Evolutionary conservation across 1,140 invertebrate species (phyloP), one percentile per base, ranked within the genome.

Genomic region (Lamellibrachia luymesi): DNA sequence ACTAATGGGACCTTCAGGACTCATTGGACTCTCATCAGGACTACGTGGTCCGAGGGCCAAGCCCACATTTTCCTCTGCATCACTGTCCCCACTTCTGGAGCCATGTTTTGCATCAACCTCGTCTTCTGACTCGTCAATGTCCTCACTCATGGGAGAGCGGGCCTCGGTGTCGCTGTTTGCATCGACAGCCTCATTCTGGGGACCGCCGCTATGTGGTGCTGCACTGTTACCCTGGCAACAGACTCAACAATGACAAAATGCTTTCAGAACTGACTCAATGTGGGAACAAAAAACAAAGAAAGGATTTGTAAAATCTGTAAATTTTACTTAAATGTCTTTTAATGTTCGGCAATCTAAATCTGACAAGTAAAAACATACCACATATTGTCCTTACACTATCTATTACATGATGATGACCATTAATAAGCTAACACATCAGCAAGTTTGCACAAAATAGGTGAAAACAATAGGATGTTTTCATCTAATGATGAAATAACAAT

Each of bases 1-100:
- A 25, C 91, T 91, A 0, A n/a, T 22, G 4, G 91, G 91, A 13
- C n/a, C 91, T n/a, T 91, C 91, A 25, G 51, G 49, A n/a, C 51
- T 51, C 91, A 80, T 80, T 25, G 91, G 91, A n/a, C 91, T 51
- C 13, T 91, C 91, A 25, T 91, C 91, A 91, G 91, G 91, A 91
- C 91, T 91, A 4, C 17, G 49, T 50, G 91, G 91, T 91, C 91
- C 91, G 17, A 10, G 64, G 64, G 64, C 7, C 64, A 80, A 80
- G 25, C 25, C 17, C 64, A 80, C 13, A 80, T 80, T 80, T 80
- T 80, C 64, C 25, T 80, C 64, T 80, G 64, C 64, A 80, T 80
- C 64, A 22, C 64, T 80, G 64, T 80, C 64, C 2, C 7, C 17
- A 80, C 64, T 80, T 80, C 64, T 2, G 17, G 64, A 22, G 5